Base-by-base conservation (phyloP, 2,797 vertebrate species). In the Phataginus tetradactyla region DNA sequence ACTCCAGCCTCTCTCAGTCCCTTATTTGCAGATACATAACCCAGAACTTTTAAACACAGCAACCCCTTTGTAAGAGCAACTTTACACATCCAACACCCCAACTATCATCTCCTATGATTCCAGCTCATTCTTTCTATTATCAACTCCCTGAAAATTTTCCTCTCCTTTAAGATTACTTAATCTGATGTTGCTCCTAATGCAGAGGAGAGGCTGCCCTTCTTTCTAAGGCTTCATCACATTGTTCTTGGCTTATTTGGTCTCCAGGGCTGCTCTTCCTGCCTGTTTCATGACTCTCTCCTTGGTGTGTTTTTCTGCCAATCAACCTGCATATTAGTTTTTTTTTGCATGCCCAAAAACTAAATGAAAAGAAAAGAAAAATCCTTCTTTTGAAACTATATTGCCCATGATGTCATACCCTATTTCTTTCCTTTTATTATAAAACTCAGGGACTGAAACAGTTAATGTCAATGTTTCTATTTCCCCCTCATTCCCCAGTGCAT, bases 381-480 rank as follows among this genome's bases (percentile, higher is more conserved):
- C 4, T 75, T 45, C 20, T 25, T 79, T 89, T 66, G 42, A 81
- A 93, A 78, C 12, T 75, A 23, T 89, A 3, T 61, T 53, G 20
- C 25, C 11, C 27, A 81, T 20, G 78, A 53, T 66, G 7, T 5
- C n/a, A 64, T 78, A 66, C 4, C 34, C 6, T 57, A 32, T 91
- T 94, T 91, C 7, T 78, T 86, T 66, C 15, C 7, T 59, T 92
- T 83, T 71, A 49, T 59, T 4, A 49, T 77, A 71, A 85, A 86
- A 34, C 5, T 80, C 49, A 74, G 55, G 84, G 25, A 59, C 14
- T 72, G 5, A 66, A 91, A 59, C 1, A 55, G 21, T 69, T 75
- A 71, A 79, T 61, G 3, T 45, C 53, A 81, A 87, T 83, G 49
- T 92, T 59, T 96, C 86, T 88, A 75, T 91, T 92, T 92, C 9